Conservation (phyloP, 2,888 invertebrate genomes). For the Oasisia sp. region DNA sequence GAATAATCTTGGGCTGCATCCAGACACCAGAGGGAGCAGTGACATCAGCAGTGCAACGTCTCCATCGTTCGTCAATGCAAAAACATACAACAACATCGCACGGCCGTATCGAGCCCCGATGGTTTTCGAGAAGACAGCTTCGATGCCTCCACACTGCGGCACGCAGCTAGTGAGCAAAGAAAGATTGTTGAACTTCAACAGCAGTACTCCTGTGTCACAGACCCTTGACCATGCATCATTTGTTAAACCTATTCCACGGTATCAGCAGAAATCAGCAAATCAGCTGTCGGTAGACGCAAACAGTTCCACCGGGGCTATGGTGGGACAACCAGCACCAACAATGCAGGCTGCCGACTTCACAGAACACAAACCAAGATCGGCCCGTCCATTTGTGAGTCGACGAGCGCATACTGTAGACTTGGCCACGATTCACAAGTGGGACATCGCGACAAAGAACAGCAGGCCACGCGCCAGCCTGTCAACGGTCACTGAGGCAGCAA, state of each 20-base stretch:
- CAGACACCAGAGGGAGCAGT: background rate
- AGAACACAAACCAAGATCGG: background rate
- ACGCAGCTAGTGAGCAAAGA: background rate
- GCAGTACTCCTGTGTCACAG: background rate
- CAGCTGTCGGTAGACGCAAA: background rate
- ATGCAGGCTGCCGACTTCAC: background rate
- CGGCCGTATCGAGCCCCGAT: background rate
- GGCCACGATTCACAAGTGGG: background rate
- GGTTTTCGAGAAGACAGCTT: background rate
- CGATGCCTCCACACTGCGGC: background rate
- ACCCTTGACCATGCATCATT: background rate
- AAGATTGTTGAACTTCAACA: background rate
- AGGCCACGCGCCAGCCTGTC: background rate
- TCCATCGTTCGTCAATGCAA: background rate
- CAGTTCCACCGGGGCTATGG: background rate
- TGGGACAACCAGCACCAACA: background rate
- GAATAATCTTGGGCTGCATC: background rate
- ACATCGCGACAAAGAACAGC: slow-evolving; percentile 17
- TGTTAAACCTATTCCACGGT: background rate
- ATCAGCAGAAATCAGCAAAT: background rate
- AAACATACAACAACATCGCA: slow-evolving; percentile 11
- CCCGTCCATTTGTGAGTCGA: background rate
- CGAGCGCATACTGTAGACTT: background rate
- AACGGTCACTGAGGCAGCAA: background rate
- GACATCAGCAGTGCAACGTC: background rate